Percentiles rank a stretch among this genome's conserved stretches.
Conservation (phyloP, 1,140 invertebrate genomes). For the Aphaenogaster floridana region DNA sequence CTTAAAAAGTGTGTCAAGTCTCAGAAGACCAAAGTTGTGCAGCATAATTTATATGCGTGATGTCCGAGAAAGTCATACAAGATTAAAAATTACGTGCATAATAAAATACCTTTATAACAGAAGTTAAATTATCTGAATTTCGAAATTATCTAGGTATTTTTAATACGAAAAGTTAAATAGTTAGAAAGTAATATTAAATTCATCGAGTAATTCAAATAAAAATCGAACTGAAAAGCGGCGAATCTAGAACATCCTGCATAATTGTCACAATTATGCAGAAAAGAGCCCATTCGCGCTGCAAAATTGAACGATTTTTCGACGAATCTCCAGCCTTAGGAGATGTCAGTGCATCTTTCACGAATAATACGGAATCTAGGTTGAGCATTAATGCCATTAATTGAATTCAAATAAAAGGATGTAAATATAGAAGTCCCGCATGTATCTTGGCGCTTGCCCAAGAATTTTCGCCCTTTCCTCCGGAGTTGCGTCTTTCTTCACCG, state of each 20-base stretch:
- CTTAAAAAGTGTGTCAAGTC: background rate
- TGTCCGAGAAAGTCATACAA: background rate
- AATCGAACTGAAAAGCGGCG: background rate
- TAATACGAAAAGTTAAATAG: background rate
- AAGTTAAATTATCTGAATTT: background rate
- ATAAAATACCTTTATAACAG: background rate
- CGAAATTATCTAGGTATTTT: background rate
- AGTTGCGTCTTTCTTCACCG: background rate
- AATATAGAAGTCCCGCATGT: background rate
- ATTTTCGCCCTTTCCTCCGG: slow-evolving; percentile 28
- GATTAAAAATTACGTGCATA: background rate
- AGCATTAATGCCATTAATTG: slow-evolving; percentile 15
- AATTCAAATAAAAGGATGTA: slow-evolving; percentile 21
- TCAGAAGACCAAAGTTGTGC: slow-evolving; percentile 17
- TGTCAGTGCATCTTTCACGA: background rate
- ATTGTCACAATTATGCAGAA: slow-evolving; percentile 13
- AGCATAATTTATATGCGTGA: slow-evolving; percentile 25
- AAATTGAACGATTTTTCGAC: background rate
- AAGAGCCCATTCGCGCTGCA: background rate
- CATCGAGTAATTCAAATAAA: background rate
- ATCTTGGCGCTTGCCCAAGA: slow-evolving; percentile 20
- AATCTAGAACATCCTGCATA: background rate
- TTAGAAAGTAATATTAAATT: background rate
- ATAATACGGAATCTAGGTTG: background rate
- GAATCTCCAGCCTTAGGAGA: background rate